Evolutionary conservation across 2,113 vertebrate species (phyloP).

Genomic region (Cettia cetti): DNA sequence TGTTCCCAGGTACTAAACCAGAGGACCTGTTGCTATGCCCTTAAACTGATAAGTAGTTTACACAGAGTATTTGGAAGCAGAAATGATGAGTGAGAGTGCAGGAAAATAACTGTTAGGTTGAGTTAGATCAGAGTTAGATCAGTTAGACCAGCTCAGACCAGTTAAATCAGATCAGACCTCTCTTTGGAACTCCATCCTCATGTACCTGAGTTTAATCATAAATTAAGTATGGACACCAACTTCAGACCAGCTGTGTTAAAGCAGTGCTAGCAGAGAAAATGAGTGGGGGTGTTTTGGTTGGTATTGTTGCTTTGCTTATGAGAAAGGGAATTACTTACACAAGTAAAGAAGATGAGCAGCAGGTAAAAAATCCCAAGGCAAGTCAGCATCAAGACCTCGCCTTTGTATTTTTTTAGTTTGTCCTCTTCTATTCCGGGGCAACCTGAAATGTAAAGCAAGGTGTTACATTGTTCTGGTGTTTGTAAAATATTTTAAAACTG

Average conservation of each 20-base stretch:
- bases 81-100: not conserved
- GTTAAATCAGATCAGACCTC: not conserved
- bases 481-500: not conserved
- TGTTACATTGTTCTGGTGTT: not conserved
- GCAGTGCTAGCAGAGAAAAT: not conserved
- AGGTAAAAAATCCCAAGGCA: slow-evolving; percentile 74
- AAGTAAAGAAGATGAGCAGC: slow-evolving; percentile 77
- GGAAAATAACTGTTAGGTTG: not conserved
- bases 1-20: not conserved
- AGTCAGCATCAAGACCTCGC: slow-evolving; percentile 68
- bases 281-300: not conserved
- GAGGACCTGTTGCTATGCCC: not conserved
- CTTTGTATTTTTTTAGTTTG: slow-evolving; percentile 63
- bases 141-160: not conserved
- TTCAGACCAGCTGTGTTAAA: not conserved
- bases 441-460: slow-evolving; percentile 54
- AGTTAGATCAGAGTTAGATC: not conserved
- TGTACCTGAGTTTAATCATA: not conserved
- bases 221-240: not conserved
- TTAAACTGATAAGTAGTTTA: not conserved
- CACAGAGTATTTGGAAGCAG: not conserved
- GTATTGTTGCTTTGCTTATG: not conserved
- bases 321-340: slow-evolving; percentile 68
- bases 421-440: slow-evolving; percentile 47
- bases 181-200: not conserved